Conservation (phyloP, 2,113 vertebrate species). For the Eudyptes chrysolophus region DNA sequence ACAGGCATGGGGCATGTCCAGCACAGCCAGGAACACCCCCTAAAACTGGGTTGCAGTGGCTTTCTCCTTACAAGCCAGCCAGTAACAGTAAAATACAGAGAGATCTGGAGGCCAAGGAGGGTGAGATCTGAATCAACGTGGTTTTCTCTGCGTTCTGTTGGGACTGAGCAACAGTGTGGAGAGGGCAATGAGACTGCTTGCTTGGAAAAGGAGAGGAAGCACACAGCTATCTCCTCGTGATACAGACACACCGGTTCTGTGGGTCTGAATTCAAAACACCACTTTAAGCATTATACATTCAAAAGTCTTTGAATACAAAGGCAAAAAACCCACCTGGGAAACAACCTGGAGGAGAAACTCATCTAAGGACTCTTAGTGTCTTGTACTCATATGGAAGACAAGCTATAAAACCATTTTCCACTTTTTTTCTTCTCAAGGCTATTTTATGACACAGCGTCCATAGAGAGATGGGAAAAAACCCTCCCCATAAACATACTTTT, state of each 20-base stretch:
- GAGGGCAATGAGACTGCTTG: neutral
- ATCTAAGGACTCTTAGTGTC: neutral
- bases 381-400: neutral
- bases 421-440: neutral
- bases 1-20: fast-evolving
- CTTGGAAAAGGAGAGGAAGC: neutral
- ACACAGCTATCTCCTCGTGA: fast-evolving
- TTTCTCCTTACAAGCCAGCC: neutral
- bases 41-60: neutral
- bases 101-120: neutral
- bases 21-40: neutral
- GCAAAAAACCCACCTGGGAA: neutral
- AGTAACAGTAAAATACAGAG: neutral
- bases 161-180: neutral
- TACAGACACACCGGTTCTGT: fast-evolving
- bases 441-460: neutral
- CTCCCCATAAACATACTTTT: neutral
- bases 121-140: neutral
- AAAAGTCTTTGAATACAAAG: neutral
- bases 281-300: neutral
- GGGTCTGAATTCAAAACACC: neutral
- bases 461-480: neutral
- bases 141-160: neutral
- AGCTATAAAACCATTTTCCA: fast-evolving
- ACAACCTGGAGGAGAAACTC: neutral